These are phyloP conservation scores for Dendronephthya gigantea DNA, from an alignment of 64 coral and sea anemone species.

Conservation along the genomic window DNA sequence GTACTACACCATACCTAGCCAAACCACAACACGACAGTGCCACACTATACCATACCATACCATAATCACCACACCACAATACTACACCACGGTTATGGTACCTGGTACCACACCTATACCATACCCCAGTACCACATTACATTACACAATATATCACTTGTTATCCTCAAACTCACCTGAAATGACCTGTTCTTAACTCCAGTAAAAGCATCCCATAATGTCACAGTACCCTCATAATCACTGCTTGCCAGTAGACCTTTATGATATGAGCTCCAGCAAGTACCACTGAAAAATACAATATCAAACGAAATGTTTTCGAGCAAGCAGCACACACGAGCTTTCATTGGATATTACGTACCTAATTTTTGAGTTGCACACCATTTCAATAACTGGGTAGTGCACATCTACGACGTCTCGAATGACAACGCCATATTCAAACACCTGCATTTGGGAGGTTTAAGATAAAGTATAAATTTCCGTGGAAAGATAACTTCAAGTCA, in stretches of 20 bases:
- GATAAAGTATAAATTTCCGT: too few species aligned
- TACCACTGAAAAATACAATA: conserved; percentile 52
- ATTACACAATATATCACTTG: not conserved
- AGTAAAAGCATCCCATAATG: conserved; percentile 91
- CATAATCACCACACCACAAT: too few species aligned
- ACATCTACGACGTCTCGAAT: conserved; percentile 93
- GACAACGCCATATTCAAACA: conserved; percentile 92
- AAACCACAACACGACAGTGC: too few species aligned
- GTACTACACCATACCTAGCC: too few species aligned
- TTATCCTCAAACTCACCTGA: conserved; percentile 54
- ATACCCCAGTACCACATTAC: too few species aligned
- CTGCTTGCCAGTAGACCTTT: conserved; percentile 92
- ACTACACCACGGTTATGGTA: too few species aligned
- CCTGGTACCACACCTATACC: too few species aligned
- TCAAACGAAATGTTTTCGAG: not conserved
- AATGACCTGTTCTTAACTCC: conserved; percentile 92
- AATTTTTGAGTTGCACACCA: conserved; percentile 95
- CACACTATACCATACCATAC: too few species aligned
- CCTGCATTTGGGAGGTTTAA: conserved; percentile 19
- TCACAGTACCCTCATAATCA: conserved; percentile 94
- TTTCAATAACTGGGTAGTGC: conserved; percentile 91
- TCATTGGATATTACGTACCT: too few species aligned
- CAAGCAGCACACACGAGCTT: too few species aligned
- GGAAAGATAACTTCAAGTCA: not conserved
- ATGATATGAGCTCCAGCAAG: conserved; percentile 94